These are phyloP conservation scores for Trichogramma dendrolimi DNA, from an alignment of 2,888 invertebrate species.

Conservation along the genomic window DNA sequence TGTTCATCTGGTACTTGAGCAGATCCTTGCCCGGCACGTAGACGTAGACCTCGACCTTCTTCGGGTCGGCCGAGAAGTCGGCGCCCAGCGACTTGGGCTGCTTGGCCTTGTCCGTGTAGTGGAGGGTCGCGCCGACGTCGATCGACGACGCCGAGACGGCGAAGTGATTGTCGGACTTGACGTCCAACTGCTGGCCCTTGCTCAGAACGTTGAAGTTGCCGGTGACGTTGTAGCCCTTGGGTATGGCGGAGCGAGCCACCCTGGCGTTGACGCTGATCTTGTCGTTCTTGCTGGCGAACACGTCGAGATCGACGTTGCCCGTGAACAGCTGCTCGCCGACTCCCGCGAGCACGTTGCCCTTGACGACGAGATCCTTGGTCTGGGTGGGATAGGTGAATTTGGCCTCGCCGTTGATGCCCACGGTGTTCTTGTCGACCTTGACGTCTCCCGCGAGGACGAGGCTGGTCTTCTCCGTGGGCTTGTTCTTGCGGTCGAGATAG, in stretches of 20 bases:
- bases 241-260: conserved; percentile 32
- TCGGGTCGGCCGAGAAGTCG: conserved; percentile 32
- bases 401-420: conserved; percentile 57
- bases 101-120: conserved; percentile 49
- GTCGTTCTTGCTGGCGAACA: conserved; percentile 60
- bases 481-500: conserved; percentile 68
- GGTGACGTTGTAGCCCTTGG: conserved; percentile 52
- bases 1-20: conserved; percentile 55
- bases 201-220: conserved; percentile 52
- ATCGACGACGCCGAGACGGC: conserved; percentile 37
- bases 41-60: conserved; percentile 38
- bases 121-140: conserved; percentile 41
- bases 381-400: conserved; percentile 68
- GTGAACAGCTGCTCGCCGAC: conserved; percentile 49
- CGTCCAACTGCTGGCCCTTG: conserved; percentile 50
- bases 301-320: conserved; percentile 56
- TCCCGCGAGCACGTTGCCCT: conserved; percentile 51
- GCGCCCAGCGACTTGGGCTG: conserved; percentile 42
- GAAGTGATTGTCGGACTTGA: conserved; percentile 45
- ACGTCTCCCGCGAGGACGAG: conserved; percentile 58
- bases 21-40: conserved; percentile 55
- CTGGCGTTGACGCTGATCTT: conserved; percentile 54
- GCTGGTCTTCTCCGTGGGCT: conserved; percentile 66
- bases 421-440: conserved; percentile 52
- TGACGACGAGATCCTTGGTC: conserved; percentile 56